A percentile compares a stretch with the other conserved stretches of the same genome.
Conservation (phyloP, 2,888 invertebrate species). For the Archips xylosteana region DNA sequence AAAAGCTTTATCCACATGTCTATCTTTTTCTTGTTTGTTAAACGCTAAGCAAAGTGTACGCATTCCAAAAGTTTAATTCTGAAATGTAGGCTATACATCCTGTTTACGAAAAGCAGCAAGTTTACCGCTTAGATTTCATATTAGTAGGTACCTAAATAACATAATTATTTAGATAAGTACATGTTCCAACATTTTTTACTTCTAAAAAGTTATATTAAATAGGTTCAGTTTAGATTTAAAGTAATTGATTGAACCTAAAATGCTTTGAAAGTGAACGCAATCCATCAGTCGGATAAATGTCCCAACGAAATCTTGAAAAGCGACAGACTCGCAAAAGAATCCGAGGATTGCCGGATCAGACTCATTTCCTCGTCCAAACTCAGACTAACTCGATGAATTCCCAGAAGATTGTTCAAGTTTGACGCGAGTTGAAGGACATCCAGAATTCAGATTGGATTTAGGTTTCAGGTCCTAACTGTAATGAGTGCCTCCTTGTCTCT, state of each 20-base stretch:
- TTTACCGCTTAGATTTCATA: neutral
- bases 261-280: neutral
- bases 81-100: neutral
- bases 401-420: conserved; percentile 33
- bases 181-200: neutral
- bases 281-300: conserved; percentile 11
- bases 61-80: neutral
- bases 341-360: conserved; percentile 1
- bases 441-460: conserved; percentile 19
- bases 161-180: neutral
- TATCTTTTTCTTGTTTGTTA: conserved; percentile 40
- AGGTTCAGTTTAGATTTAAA: neutral
- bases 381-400: conserved; percentile 23
- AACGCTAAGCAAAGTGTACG: conserved; percentile 20
- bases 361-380: conserved; percentile 16
- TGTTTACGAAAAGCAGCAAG: neutral
- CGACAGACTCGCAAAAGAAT: neutral
- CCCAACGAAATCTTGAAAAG: neutral
- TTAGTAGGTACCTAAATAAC: neutral
- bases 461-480: conserved; percentile 8
- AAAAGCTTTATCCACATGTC: conserved; percentile 43
- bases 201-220: neutral
- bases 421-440: conserved; percentile 26
- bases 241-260: neutral
- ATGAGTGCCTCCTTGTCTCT: neutral